A percentile compares a stretch with the other conserved stretches of the same genome.
Conservation (phyloP, 2,888 invertebrate genomes). For the Dione vanillae region DNA sequence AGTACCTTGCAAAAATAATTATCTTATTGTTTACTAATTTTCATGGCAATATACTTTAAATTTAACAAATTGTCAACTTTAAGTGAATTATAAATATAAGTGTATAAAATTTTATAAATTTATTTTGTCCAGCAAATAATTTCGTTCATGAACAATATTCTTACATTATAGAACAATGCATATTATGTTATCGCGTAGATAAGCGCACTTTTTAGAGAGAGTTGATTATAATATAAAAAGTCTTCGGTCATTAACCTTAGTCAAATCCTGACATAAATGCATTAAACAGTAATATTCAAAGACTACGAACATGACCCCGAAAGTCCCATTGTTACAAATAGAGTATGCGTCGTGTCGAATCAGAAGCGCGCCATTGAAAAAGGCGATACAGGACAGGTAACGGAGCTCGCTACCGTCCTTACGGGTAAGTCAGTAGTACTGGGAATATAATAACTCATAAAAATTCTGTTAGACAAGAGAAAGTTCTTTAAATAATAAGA, state of each 20-base stretch:
- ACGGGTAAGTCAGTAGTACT: conserved; percentile 58
- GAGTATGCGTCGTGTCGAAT: conserved; percentile 77
- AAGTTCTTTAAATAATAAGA: background rate
- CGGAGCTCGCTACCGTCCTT: conserved; percentile 61
- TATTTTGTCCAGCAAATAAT: background rate
- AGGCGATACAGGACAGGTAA: conserved; percentile 78
- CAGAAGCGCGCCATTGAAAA: conserved; percentile 73
- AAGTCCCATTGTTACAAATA: conserved; percentile 73
- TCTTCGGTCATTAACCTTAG: conserved; percentile 65
- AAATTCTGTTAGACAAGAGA: background rate
- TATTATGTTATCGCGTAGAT: background rate
- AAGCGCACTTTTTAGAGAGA: background rate
- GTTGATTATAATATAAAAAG: conserved; percentile 4
- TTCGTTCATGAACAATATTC: background rate
- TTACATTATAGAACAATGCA: background rate
- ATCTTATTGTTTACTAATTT: too few relatives aligned
- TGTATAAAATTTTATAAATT: background rate
- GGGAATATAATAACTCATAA: conserved; percentile 51
- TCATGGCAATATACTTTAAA: too few relatives aligned
- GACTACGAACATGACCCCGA: conserved; percentile 72
- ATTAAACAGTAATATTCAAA: conserved; percentile 64
- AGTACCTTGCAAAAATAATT: too few relatives aligned
- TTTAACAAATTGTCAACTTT: too few relatives aligned
- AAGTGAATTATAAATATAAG: too few relatives aligned
- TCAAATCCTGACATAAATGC: conserved; percentile 74